A percentile compares a stretch with the other conserved stretches of the same genome.
These are phyloP conservation scores for Amazona vittata DNA, from an alignment of 2,113 vertebrate species.

Conservation along the genomic window DNA sequence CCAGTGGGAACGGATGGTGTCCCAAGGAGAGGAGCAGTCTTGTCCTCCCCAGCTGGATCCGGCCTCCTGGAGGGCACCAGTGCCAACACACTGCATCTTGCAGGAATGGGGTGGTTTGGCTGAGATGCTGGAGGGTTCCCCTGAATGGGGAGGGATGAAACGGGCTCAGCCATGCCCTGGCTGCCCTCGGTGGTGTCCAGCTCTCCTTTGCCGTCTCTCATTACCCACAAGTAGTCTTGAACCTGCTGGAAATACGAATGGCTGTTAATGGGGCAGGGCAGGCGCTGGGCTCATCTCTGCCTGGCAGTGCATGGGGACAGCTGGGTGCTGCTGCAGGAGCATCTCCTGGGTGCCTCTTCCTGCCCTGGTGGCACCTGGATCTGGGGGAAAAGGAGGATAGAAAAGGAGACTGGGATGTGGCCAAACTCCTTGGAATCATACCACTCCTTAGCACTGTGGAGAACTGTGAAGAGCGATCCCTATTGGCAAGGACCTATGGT, in stretches of 20 bases:
- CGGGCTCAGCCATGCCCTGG: background rate
- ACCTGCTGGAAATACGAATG: slow-evolving; percentile 2
- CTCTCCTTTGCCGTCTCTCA: background rate
- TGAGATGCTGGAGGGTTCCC: background rate
- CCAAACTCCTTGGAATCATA: background rate
- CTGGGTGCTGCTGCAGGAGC: background rate
- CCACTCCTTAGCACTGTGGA: background rate
- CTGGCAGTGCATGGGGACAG: background rate
- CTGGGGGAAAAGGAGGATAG: background rate
- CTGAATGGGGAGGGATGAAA: background rate
- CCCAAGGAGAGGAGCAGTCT: background rate
- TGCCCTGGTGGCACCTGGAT: background rate
- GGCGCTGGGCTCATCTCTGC: rapidly evolving
- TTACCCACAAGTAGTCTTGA: background rate
- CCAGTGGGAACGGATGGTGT: background rate
- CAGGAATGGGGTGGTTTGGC: background rate
- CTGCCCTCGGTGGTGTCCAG: background rate
- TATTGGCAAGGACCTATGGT: background rate
- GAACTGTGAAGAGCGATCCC: background rate
- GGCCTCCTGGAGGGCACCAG: background rate
- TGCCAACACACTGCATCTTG: background rate
- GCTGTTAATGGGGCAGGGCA: background rate
- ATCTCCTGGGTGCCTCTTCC: background rate
- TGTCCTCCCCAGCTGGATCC: background rate
- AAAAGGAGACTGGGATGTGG: background rate